A percentile compares a stretch with the other conserved stretches of the same genome.
Evolutionary conservation across 2,797 vertebrate species (phyloP).

Genomic region (Manis crassicaudata): DNA sequence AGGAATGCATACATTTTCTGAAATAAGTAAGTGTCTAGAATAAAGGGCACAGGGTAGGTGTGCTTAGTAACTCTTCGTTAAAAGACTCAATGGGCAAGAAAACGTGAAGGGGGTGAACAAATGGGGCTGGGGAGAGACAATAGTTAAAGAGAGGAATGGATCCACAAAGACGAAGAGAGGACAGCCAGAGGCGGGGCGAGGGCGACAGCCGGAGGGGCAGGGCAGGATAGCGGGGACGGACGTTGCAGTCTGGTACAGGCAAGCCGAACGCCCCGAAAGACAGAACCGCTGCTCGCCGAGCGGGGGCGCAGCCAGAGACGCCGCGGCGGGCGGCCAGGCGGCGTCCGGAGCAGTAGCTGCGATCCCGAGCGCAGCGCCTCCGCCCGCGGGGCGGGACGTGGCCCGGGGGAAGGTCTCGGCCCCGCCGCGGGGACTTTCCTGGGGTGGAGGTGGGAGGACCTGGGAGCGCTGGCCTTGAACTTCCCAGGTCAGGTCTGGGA

Average conservation of each 20-base stretch:
- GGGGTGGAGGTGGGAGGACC: background rate
- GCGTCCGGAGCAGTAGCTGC: too few species aligned
- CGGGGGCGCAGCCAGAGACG: background rate
- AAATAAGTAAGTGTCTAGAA: background rate
- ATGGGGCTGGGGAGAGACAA: background rate
- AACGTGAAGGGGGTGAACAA: background rate
- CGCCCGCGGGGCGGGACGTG: fast-evolving
- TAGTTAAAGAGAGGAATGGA: background rate
- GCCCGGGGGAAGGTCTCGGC: fast-evolving
- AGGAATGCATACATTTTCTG: background rate
- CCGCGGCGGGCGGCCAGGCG: too few species aligned
- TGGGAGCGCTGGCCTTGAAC: background rate
- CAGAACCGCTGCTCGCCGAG: slow-evolving; percentile 28
- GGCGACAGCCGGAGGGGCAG: fast-evolving
- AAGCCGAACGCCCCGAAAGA: fast-evolving
- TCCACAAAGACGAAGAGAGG: fast-evolving
- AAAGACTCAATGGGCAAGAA: background rate
- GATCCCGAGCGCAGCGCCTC: background rate
- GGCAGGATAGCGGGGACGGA: background rate
- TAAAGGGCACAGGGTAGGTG: background rate
- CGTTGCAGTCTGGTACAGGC: fast-evolving
- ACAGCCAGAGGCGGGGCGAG: too few species aligned
- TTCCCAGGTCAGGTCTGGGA: background rate
- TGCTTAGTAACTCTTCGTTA: too few species aligned
- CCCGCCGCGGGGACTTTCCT: background rate